Base-by-base conservation (phyloP, 2,113 vertebrate genomes). In the Halichoeres trimaculatus region DNA sequence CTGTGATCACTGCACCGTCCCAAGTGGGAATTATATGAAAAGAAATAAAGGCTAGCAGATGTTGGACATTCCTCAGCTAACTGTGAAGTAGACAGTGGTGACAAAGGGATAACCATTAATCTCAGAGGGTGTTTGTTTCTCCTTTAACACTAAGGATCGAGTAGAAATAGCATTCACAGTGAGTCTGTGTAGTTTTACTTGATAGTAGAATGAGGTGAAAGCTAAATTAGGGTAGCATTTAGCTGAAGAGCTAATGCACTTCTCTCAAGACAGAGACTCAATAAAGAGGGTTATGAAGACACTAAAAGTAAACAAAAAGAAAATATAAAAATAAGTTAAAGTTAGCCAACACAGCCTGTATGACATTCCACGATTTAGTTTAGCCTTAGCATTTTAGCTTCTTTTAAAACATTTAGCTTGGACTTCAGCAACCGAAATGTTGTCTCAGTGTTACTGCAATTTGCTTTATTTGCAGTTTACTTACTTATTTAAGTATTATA, bases 1-100 rank as follows among this genome's bases (percentile, higher is more conserved):
- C 74, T 92, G 84, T 87, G 89, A 91, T 92, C 87, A 59, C 51
- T 34, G 67, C 53, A 70, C 76, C 50, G 80, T 78, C 51, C 65
- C 5, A 8, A 74, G 68, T 34, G 41, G 73, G 77, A 86, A 76
- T 76, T 77, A 81, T 55, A 78, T 47, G 70, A 74, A 74, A 54
- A 76, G 40, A 76, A 74, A 77, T 30, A 30, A 63, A 45, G 60
- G 65, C 40, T 1, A 51, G 56, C 76, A 86, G 81, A 85, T 89
- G 86, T 74, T 66, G 38, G 64, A 23, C 63, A 85, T 91, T 85
- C 73, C 81, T 81, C 56, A 40, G 52, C 48, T 45, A 14, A 70
- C 62, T 57, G 48, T 53, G 70, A 84, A 67, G 56, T 65, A 60
- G 56, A 30, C 78, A 34, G 52, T n/a, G 58, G 47, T 59, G 56